A percentile compares a stretch with the other conserved stretches of the same genome.
phyloP scores from a whole-genome alignment of 2,113 vertebrate genomes.

The Hystrix cristata region DNA sequence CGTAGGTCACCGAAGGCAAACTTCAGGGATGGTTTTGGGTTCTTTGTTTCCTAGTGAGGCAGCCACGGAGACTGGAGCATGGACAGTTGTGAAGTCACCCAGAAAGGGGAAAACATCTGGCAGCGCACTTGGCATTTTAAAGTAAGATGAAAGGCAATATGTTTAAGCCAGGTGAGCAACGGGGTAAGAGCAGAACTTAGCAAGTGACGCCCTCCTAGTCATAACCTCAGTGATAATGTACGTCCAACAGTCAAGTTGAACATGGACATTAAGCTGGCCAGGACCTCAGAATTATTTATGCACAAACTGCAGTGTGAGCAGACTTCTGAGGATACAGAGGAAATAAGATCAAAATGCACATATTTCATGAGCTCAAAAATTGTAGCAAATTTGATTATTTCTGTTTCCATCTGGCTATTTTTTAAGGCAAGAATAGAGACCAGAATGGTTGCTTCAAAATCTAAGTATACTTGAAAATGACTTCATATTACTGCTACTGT shows the following conservation, averaged over 20 bases:
- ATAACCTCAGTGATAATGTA: background rate
- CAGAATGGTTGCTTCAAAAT: background rate
- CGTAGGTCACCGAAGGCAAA: conserved; percentile 17
- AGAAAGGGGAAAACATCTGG: background rate
- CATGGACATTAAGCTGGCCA: background rate
- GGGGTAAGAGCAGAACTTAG: background rate
- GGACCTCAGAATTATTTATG: background rate
- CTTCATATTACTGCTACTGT: background rate
- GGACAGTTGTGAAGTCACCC: background rate
- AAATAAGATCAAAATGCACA: background rate
- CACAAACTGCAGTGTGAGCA: background rate
- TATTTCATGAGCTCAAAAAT: background rate
- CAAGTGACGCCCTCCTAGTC: background rate
- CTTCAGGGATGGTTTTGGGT: background rate
- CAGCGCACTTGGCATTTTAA: background rate
- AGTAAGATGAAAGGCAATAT: background rate
- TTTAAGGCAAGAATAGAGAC: background rate
- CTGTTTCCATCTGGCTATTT: background rate
- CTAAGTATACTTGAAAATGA: background rate
- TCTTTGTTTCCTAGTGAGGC: background rate
- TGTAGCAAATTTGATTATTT: background rate
- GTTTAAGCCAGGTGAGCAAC: background rate
- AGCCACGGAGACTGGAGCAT: background rate
- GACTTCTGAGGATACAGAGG: background rate
- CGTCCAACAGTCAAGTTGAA: background rate